Evolutionary conservation across 2,113 vertebrate genomes (phyloP).

Genomic region (Poeciliopsis occidentalis): DNA sequence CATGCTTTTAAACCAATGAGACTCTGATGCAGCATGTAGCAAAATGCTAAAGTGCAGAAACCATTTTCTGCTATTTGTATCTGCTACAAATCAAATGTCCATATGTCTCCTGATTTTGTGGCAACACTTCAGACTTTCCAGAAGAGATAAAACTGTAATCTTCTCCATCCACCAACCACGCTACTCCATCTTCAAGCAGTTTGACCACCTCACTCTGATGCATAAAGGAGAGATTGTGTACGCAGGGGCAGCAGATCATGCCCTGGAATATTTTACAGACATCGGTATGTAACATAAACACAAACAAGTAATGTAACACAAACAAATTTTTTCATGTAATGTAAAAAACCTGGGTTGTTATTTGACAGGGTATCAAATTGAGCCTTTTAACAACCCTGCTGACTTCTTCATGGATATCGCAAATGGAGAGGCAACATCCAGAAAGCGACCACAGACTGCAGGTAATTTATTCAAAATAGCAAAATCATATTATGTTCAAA

Average conservation of each 20-base stretch:
- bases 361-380: slow-evolving; percentile 78
- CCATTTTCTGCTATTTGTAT: background rate
- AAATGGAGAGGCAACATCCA: slow-evolving; percentile 73
- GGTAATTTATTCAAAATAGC: slow-evolving; percentile 28
- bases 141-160: slow-evolving; percentile 80
- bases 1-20: background rate
- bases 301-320: background rate
- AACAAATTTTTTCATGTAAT: background rate
- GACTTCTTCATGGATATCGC: slow-evolving; percentile 85
- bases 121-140: slow-evolving; percentile 70
- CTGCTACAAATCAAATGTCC: background rate
- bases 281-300: slow-evolving; percentile 56
- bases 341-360: background rate
- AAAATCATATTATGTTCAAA: background rate
- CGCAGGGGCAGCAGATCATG: slow-evolving; percentile 60
- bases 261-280: slow-evolving; percentile 76
- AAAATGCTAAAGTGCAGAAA: background rate
- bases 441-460: slow-evolving; percentile 3
- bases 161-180: slow-evolving; percentile 86
- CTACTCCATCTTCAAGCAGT: slow-evolving; percentile 82
- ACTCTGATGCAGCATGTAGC: background rate
- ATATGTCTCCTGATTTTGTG: background rate
- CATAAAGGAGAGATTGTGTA: slow-evolving; percentile 82
- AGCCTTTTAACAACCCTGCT: slow-evolving; percentile 81
- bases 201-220: slow-evolving; percentile 83